Base-by-base conservation (phyloP, 2,888 invertebrate species). In the Heteromurus nitidus region DNA sequence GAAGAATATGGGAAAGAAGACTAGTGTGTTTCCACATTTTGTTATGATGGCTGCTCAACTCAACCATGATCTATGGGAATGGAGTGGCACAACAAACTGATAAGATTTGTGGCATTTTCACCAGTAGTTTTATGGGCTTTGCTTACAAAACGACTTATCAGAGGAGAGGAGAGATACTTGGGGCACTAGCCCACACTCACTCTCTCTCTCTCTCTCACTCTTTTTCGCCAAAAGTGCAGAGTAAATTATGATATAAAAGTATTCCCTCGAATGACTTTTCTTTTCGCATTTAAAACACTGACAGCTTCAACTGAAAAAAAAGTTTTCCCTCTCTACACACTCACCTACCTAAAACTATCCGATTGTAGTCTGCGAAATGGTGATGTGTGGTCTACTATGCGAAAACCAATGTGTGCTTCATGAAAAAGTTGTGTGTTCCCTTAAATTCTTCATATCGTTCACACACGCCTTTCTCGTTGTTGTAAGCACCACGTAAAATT, bases 231-330 rank as follows among this genome's bases (percentile, higher is more conserved):
- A 30, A 18, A 18, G 11, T 16, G 42, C 18, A 18, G 24, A 36
- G 47, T 47, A 68, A 50, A 68, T 24, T 58, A 60, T 31, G 42
- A 58, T 55, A 5, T 18, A 42, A 72, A 24, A 58, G 42, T 55
- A 31, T 50, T 42, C 7, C 22, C 31, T 9, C 26, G 44, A 60
- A 72, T 68, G 68, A 31, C 26, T 9, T 68, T 68, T 68, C 68
- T 68, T 68, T 68, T 13, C 68, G n/a, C 60, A 62, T 62, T 62
- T 13, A 62, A 68, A 58, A 55, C 36, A 55, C 18, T 42, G 69
- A 26, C 36, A 55, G 50, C 53, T 68, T 36, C 36, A 70, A 58
- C 69, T 55, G 55, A n/a, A 42, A 55, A n/a, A n/a, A 24, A 55
- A 58, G 42, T 20, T 55, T 55, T 70, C 20, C 18, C 3, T 70